phyloP scores from a whole-genome alignment of 2,888 invertebrate genomes.

The Heliconius aoede region DNA sequence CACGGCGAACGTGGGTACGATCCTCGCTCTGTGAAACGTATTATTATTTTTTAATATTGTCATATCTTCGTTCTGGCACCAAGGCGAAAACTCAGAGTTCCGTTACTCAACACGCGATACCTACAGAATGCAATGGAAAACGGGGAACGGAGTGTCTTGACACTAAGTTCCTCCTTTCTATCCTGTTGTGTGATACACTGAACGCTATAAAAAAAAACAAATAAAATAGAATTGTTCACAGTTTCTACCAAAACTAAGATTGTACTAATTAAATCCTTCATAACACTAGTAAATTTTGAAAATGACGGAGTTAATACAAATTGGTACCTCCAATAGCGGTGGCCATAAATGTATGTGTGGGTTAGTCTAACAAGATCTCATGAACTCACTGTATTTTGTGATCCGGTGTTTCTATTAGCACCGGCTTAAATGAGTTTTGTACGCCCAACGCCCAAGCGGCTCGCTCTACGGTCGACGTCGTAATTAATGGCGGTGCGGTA shows the following conservation, averaged over 20 bases:
- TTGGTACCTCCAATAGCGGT: constrained; percentile 50
- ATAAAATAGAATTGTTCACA: constrained; percentile 47
- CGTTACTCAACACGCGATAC: no score
- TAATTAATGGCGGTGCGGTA: constrained; percentile 27
- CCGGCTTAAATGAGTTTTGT: constrained; percentile 42
- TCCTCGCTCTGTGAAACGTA: no score
- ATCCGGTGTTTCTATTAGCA: constrained; percentile 46
- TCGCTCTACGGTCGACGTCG: constrained; percentile 25
- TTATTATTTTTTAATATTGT: constrained; percentile 15
- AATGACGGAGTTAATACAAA: constrained; percentile 45
- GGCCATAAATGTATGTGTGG: constrained; percentile 49
- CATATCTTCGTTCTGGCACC: no score
- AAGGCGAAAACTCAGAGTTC: no score
- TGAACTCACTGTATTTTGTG: constrained; percentile 42
- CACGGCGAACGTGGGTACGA: no score
- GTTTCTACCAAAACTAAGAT: constrained; percentile 49
- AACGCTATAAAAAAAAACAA: no score
- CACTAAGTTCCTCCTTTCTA: no score
- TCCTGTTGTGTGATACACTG: no score
- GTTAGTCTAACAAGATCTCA: constrained; percentile 37
- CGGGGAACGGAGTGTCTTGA: no score
- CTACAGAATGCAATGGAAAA: no score
- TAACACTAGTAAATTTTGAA: constrained; percentile 39
- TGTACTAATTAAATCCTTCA: constrained; percentile 57
- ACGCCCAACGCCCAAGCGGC: constrained; percentile 43